These are phyloP conservation scores for Tretioscincus oriximinensis DNA, from an alignment of 2,113 vertebrate species.

Conservation along the genomic window DNA sequence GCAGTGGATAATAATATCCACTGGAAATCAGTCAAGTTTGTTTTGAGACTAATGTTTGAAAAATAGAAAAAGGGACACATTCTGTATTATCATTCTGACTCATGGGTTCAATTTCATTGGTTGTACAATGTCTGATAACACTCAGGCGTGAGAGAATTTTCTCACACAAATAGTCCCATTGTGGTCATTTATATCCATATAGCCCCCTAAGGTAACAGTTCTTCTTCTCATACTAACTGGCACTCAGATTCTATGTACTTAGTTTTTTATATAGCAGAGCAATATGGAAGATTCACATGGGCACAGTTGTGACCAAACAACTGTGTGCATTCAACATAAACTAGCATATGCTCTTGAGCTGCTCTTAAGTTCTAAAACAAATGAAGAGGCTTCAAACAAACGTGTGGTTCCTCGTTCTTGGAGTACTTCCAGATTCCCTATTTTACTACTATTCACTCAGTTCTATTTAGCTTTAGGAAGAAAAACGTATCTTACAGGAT, in stretches of 20 bases:
- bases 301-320: background rate
- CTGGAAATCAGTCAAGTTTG: background rate
- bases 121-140: accelerated
- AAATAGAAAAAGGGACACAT: background rate
- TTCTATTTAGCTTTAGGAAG: background rate
- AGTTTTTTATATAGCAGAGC: slow-evolving; percentile 1
- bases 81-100: background rate
- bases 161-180: background rate
- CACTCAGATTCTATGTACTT: slow-evolving; percentile 13
- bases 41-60: background rate
- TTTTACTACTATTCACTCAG: background rate
- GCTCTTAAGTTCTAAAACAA: slow-evolving; percentile 7
- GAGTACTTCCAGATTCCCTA: background rate
- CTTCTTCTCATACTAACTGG: background rate
- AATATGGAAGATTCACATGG: background rate
- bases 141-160: background rate
- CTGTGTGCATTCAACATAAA: slow-evolving; percentile 17
- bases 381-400: background rate
- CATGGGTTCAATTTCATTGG: background rate
- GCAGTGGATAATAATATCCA: slow-evolving; percentile 9
- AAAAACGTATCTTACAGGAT: background rate
- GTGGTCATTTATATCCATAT: background rate
- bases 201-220: background rate
- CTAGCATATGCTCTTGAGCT: background rate
- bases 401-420: background rate